A percentile compares a stretch with the other conserved stretches of the same genome.
phyloP scores from a whole-genome alignment of 2,888 invertebrate genomes.

The Tryphoninae sp. region DNA sequence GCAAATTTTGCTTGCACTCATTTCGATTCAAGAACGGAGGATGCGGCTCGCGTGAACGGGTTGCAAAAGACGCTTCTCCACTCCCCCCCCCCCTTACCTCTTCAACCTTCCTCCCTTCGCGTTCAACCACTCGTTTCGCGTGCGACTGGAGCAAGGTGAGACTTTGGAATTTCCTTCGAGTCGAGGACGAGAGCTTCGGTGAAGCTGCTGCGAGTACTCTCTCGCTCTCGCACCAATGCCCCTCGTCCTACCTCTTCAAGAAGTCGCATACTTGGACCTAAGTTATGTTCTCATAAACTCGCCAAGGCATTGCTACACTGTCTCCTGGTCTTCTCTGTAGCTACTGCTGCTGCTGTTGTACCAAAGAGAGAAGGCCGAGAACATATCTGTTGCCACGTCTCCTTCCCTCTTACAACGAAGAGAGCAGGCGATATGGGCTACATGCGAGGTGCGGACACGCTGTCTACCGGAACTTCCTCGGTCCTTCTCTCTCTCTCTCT shows the following conservation, averaged over 20 bases:
- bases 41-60: background rate
- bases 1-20: conserved; percentile 42
- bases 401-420: conserved; percentile 49
- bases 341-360: conserved; percentile 19
- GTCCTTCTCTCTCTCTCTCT: conserved; percentile 33
- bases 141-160: conserved; percentile 26
- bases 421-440: conserved; percentile 65
- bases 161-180: conserved; percentile 62
- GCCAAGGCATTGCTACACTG: conserved; percentile 70
- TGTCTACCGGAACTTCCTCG: conserved; percentile 28
- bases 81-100: too few species aligned
- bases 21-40: conserved; percentile 15
- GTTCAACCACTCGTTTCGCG: conserved; percentile 4
- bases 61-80: conserved; percentile 20
- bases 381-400: conserved; percentile 67
- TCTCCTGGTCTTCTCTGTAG: conserved; percentile 40
- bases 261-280: conserved; percentile 75
- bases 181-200: conserved; percentile 43
- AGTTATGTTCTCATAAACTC: conserved; percentile 77
- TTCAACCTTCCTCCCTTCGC: too few species aligned
- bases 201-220: background rate
- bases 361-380: conserved; percentile 21
- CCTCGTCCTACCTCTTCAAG: conserved; percentile 29
- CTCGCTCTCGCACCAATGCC: conserved; percentile 11
- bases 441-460: conserved; percentile 44